These are phyloP conservation scores for Eidolon helvum DNA, from an alignment of 2,113 vertebrate genomes.

Conservation along the genomic window DNA sequence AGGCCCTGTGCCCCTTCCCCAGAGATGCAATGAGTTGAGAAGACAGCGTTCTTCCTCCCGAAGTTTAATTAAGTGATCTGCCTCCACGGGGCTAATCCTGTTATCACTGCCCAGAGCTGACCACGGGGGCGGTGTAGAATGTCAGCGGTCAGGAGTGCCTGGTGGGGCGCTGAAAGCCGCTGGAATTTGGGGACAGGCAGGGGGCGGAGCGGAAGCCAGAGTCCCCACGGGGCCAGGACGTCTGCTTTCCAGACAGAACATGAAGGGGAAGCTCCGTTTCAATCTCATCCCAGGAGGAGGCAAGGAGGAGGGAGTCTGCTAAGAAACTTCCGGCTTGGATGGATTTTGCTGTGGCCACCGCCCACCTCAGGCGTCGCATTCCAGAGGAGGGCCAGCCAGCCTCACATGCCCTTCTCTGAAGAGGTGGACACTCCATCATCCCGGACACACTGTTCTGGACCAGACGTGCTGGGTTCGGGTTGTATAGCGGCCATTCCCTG, in stretches of 20 bases:
- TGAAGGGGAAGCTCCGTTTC: not conserved
- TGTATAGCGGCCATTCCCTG: accelerated
- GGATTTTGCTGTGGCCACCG: not conserved
- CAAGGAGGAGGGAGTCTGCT: not conserved
- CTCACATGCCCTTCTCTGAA: not conserved
- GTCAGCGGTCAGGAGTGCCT: conserved; percentile 36
- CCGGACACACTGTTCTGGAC: accelerated
- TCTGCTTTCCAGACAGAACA: not conserved
- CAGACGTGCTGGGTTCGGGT: not conserved
- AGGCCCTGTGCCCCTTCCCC: not conserved
- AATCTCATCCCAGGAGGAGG: not conserved
- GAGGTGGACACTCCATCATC: accelerated
- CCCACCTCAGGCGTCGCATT: not conserved
- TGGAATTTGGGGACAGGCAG: conserved; percentile 54
- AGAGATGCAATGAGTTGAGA: not conserved
- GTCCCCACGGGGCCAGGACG: not conserved
- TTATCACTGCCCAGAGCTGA: conserved; percentile 38
- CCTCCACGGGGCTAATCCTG: conserved; percentile 57
- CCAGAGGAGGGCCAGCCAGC: not conserved
- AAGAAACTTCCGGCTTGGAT: not conserved
- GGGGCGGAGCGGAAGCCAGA: conserved; percentile 14
- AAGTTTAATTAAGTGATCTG: conserved; percentile 72
- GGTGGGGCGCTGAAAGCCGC: conserved; percentile 36
- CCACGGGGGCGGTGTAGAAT: conserved; percentile 6
- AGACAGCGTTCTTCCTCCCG: not conserved